phyloP scores from a whole-genome alignment of 2,888 invertebrate genomes.

The Coenonympha glycerion region DNA sequence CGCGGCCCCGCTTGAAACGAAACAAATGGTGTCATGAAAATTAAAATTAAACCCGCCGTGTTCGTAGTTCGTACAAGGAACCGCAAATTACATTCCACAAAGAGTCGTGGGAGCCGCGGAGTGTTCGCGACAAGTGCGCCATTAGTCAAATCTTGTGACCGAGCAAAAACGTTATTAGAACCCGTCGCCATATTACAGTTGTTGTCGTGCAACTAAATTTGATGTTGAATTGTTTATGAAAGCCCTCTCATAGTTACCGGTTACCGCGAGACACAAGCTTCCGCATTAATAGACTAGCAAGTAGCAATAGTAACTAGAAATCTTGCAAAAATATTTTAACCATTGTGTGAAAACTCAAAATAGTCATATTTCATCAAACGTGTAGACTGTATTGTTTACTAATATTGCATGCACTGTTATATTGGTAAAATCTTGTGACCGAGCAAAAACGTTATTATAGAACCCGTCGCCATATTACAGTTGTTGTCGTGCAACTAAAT shows the following conservation, averaged over 20 bases:
- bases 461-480: constrained; percentile 31
- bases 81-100: constrained; percentile 26
- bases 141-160: constrained; percentile 66
- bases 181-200: constrained; percentile 32
- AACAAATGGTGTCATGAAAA: constrained; percentile 26
- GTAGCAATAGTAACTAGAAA: too few species aligned
- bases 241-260: too few species aligned
- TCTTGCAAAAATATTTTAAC: too few species aligned
- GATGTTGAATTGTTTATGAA: constrained; percentile 27
- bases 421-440: constrained; percentile 66
- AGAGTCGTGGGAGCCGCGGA: constrained; percentile 49
- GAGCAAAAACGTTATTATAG: constrained; percentile 50
- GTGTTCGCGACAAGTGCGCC: constrained; percentile 50
- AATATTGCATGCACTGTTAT: too few species aligned
- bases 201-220: constrained; percentile 33
- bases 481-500: constrained; percentile 33
- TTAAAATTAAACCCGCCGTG: constrained; percentile 32
- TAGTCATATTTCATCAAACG: too few species aligned
- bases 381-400: too few species aligned
- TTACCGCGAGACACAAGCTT: too few species aligned
- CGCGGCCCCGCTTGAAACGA: constrained; percentile 6
- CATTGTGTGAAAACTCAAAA: too few species aligned
- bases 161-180: constrained; percentile 48
- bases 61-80: constrained; percentile 28
- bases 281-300: too few species aligned